A percentile compares a stretch with the other conserved stretches of the same genome.
These are phyloP conservation scores for Brachypalpus laphriformis DNA, from an alignment of 2,888 invertebrate genomes.

Conservation along the genomic window DNA sequence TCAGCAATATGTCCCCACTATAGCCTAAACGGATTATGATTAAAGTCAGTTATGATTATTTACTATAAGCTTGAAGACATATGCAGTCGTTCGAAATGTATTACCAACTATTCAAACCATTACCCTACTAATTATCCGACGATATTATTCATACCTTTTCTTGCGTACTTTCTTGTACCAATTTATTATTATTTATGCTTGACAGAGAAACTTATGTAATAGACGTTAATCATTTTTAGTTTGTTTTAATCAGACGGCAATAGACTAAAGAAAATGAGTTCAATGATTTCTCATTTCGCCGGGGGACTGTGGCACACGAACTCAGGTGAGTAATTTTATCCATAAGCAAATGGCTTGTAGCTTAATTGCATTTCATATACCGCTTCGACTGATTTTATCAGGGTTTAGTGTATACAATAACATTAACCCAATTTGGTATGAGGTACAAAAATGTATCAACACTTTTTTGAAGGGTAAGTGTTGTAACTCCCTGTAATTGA, in stretches of 20 bases:
- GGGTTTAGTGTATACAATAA: neutral
- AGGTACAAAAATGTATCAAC: conserved; percentile 12
- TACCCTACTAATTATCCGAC: neutral
- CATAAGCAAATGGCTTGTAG: conserved; percentile 21
- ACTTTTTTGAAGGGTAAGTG: conserved; percentile 8
- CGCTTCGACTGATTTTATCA: neutral
- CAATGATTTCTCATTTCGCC: conserved; percentile 12
- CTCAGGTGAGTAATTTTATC: conserved; percentile 5
- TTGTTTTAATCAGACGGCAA: neutral
- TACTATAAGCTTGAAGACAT: too few relatives aligned
- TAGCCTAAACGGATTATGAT: too few relatives aligned
- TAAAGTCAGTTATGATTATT: too few relatives aligned
- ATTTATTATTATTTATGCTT: neutral
- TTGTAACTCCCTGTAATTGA: neutral
- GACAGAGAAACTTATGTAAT: conserved; percentile 17
- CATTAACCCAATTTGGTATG: neutral
- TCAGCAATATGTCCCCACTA: too few relatives aligned
- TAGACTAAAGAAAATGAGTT: conserved; percentile 2
- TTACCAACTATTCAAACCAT: neutral
- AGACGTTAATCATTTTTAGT: neutral
- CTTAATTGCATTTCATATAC: neutral
- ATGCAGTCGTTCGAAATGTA: too few relatives aligned
- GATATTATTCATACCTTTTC: neutral
- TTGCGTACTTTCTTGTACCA: neutral
- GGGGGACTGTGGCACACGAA: neutral